Conservation (phyloP, 1,140 invertebrate species). For the Drosophila punjabiensis region DNA sequence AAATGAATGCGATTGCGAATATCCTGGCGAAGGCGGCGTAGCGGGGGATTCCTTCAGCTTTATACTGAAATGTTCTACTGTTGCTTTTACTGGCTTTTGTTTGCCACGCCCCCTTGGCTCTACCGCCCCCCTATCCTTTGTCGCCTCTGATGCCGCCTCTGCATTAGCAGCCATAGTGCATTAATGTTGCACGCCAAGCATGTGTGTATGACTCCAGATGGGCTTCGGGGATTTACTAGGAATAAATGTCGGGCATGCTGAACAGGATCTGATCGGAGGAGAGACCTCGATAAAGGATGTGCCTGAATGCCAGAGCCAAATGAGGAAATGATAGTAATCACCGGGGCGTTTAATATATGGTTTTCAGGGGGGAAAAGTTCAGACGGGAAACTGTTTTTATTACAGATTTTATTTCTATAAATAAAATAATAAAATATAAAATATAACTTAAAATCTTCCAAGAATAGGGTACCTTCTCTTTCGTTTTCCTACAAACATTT, state of each 20-base stretch:
- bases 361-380: neutral
- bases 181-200: conserved; percentile 54
- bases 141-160: conserved; percentile 19
- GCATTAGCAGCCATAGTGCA: conserved; percentile 66
- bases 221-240: conserved; percentile 1
- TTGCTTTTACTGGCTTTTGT: conserved; percentile 81
- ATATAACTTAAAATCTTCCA: neutral
- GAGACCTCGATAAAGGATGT: conserved; percentile 7
- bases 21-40: conserved; percentile 22
- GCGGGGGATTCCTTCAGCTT: neutral
- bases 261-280: conserved; percentile 17
- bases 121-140: neutral
- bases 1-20: conserved; percentile 59
- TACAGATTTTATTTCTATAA: neutral
- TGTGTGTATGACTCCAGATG: conserved; percentile 42
- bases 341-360: neutral
- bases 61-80: conserved; percentile 43
- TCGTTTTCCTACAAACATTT: neutral
- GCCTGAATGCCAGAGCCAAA: conserved; percentile 11
- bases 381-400: neutral
- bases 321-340: conserved; percentile 8
- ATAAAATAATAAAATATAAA: neutral
- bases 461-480: conserved; percentile 1
- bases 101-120: conserved; percentile 22
- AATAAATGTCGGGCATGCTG: conserved; percentile 33